A percentile compares a stretch with the other conserved stretches of the same genome.
These are phyloP conservation scores for Psix sp. DNA, from an alignment of 1,140 invertebrate genomes.

Conservation along the genomic window DNA sequence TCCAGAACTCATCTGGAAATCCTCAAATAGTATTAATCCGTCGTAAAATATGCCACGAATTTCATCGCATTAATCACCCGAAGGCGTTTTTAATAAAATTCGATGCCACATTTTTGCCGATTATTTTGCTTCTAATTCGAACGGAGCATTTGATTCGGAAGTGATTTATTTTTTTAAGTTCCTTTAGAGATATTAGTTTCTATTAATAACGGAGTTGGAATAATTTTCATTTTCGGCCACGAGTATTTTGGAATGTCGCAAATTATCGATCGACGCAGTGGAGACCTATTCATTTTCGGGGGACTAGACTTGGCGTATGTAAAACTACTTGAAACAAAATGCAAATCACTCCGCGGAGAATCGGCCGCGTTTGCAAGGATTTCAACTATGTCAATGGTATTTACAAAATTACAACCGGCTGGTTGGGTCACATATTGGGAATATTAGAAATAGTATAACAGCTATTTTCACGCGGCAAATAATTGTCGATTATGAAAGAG, in stretches of 20 bases:
- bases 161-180: too few species aligned
- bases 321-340: slow-evolving; percentile 52
- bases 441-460: too few species aligned
- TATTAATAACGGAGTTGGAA: not conserved
- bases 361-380: slow-evolving; percentile 40
- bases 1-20: slow-evolving; percentile 1
- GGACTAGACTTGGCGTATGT: slow-evolving; percentile 27
- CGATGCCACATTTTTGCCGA: too few species aligned
- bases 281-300: slow-evolving; percentile 33
- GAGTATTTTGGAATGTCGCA: not conserved
- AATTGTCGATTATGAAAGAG: too few species aligned
- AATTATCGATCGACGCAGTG: slow-evolving; percentile 8
- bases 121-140: too few species aligned
- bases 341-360: slow-evolving; percentile 41
- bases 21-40: slow-evolving; percentile 2
- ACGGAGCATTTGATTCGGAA: too few species aligned
- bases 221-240: not conserved
- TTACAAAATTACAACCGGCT: slow-evolving; percentile 37
- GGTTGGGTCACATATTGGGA: slow-evolving; percentile 41
- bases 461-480: too few species aligned
- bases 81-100: slow-evolving; percentile 10
- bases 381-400: slow-evolving; percentile 56
- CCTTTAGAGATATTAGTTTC: too few species aligned
- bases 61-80: slow-evolving; percentile 25
- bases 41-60: slow-evolving; percentile 7